Evolutionary conservation across 2,797 vertebrate species (phyloP).

Genomic region (Pantherophis alleghaniensis): DNA sequence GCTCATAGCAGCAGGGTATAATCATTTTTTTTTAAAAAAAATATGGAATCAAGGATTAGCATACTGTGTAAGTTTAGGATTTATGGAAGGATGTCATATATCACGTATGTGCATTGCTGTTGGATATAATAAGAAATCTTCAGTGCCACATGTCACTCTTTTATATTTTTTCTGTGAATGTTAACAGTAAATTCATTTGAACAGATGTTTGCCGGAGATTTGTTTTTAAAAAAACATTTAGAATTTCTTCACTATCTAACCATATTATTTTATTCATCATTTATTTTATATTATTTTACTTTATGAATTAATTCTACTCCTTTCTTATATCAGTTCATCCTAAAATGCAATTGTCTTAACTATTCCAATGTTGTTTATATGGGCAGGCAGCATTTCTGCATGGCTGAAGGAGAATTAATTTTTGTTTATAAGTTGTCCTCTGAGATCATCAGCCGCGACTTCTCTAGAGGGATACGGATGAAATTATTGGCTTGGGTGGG

Average conservation of each 20-base stretch:
- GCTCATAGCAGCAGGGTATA: slow-evolving; percentile 66
- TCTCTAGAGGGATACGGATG: background rate
- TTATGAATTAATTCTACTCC: background rate
- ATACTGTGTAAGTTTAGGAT: slow-evolving; percentile 67
- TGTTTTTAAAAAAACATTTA: background rate
- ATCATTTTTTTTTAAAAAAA: slow-evolving; percentile 66
- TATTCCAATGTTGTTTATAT: background rate
- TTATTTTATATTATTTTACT: background rate
- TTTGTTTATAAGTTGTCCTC: background rate
- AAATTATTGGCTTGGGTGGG: background rate
- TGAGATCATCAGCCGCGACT: background rate
- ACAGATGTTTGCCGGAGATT: slow-evolving; percentile 24
- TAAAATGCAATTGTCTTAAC: slow-evolving; percentile 37
- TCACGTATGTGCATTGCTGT: slow-evolving; percentile 58
- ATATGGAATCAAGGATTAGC: slow-evolving; percentile 66
- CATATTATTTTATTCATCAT: slow-evolving; percentile 15
- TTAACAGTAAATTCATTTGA: slow-evolving; percentile 36
- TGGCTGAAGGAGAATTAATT: background rate
- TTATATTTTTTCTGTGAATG: slow-evolving; percentile 61
- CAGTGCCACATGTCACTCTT: slow-evolving; percentile 54
- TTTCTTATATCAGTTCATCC: slow-evolving; percentile 30
- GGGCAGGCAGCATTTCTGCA: background rate
- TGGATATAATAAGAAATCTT: slow-evolving; percentile 60
- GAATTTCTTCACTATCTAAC: slow-evolving; percentile 34
- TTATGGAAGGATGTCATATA: slow-evolving; percentile 61